Base-by-base conservation (phyloP, 2,113 vertebrate species). In the Calypte anna region DNA sequence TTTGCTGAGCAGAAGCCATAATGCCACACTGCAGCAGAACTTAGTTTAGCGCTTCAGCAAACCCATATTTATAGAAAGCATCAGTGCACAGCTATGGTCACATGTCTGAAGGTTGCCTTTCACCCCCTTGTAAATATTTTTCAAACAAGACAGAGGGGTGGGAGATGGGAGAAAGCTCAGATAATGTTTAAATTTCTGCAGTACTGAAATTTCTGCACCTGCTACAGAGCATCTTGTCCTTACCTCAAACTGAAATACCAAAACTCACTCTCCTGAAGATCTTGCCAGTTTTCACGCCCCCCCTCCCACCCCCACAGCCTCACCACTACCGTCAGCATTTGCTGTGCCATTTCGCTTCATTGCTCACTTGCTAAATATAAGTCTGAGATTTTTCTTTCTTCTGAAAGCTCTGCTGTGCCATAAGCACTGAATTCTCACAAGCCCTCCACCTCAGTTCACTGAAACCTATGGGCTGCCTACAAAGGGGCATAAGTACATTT, bases 301-400 rank as follows among this genome's bases (percentile, higher is more conserved):
- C 69, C 72, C 40, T 36, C 23, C 86, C 92, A 78, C 94, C 62
- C 73, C 94, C 95, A 86, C 88, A 95, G 86, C 88, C 80, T 95
- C 76, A 74, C 90, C 91, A 88, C 58, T 79, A 82, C 83, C 12
- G 30, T 93, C 95, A 96, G 92, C 82, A 57, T 80, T 95, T 88
- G 92, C 92, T 90, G 43, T 94, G 95, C 92, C 88, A 94, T 92
- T 96, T 94, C 7, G 46, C 76, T 91, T 95, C 73, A 86, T 90
- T 95, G 94, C 95, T 96, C 82, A 91, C 64, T 96, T 81, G 53
- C 94, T 96, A 96, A 93, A 96, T 94, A 94, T 95, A 96, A 90
- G 43, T 54, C 58, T 91, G 80, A 87, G 91, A n/a, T 86, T 86
- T 84, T 93, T 90, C 33, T 86, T 91, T 82, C 48, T 93, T 68